Conservation (phyloP, 2,797 vertebrate species). For the Onychomys arenicola region DNA sequence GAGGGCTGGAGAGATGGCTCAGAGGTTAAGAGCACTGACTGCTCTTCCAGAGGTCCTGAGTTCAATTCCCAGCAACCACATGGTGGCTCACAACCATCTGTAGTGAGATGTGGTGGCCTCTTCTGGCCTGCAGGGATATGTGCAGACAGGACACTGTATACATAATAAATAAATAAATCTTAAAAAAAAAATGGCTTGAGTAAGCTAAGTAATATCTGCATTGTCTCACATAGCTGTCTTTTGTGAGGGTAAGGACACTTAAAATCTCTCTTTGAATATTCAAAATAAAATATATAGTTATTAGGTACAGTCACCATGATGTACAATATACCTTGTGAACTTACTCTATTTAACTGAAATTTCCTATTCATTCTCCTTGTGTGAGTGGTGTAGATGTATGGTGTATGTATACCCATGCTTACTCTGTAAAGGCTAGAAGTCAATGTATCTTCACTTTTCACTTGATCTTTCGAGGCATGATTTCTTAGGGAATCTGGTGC, state of each 20-base stretch:
- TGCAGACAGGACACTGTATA: too few species aligned
- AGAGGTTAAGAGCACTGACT: too few species aligned
- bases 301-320: not conserved
- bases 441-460: not conserved
- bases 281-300: not conserved
- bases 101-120: too few species aligned
- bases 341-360: not conserved
- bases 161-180: too few species aligned
- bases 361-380: not conserved
- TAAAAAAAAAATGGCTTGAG: not conserved
- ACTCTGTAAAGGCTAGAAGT: not conserved
- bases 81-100: too few species aligned
- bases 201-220: not conserved
- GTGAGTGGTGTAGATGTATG: not conserved
- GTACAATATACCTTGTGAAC: not conserved
- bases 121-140: too few species aligned
- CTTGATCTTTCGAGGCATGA: not conserved
- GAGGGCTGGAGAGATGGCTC: too few species aligned
- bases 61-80: too few species aligned
- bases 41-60: too few species aligned
- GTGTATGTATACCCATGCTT: not conserved
- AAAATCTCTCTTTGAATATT: constrained; percentile 9
- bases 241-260: not conserved
- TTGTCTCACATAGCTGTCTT: not conserved
- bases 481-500: not conserved